Conservation (phyloP, 2,888 invertebrate genomes). For the Volucella zonaria region DNA sequence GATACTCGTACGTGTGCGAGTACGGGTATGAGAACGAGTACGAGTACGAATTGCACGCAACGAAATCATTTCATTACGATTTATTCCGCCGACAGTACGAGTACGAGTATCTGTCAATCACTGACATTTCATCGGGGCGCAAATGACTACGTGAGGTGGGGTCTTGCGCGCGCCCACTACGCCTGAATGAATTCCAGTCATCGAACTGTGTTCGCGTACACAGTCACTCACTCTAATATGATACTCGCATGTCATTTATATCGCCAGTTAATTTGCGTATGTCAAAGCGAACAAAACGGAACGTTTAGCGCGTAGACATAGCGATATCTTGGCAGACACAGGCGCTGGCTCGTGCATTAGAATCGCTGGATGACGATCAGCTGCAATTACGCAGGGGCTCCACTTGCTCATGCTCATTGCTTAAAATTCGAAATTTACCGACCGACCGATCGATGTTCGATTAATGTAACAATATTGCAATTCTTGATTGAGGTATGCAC, state of each 20-base stretch:
- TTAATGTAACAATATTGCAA: slow-evolving; percentile 39
- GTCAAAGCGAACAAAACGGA: slow-evolving; percentile 67
- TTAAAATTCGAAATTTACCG: slow-evolving; percentile 22
- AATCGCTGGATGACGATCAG: slow-evolving; percentile 57
- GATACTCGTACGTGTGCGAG: neutral
- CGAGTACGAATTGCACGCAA: slow-evolving; percentile 29
- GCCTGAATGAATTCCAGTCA: slow-evolving; percentile 63
- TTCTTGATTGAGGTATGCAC: slow-evolving; percentile 35
- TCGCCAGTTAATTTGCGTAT: slow-evolving; percentile 69
- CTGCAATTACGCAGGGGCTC: slow-evolving; percentile 36
- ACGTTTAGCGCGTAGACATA: slow-evolving; percentile 57
- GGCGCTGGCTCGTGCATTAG: slow-evolving; percentile 61
- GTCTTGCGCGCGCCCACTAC: slow-evolving; percentile 64
- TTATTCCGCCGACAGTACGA: slow-evolving; percentile 37
- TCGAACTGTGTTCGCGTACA: slow-evolving; percentile 60
- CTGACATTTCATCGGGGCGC: slow-evolving; percentile 63
- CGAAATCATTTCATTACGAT: slow-evolving; percentile 64
- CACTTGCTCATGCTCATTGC: slow-evolving; percentile 33
- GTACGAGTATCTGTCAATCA: slow-evolving; percentile 60
- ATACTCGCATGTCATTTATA: slow-evolving; percentile 63
- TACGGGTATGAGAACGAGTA: neutral
- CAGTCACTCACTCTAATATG: slow-evolving; percentile 62
- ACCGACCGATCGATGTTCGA: slow-evolving; percentile 26
- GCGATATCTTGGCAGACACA: neutral
- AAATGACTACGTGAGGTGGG: slow-evolving; percentile 69